Evolutionary conservation across 1,140 invertebrate genomes (phyloP), one percentile per base, ranked within the genome.

Genomic region (Solenopsis fugax): DNA sequence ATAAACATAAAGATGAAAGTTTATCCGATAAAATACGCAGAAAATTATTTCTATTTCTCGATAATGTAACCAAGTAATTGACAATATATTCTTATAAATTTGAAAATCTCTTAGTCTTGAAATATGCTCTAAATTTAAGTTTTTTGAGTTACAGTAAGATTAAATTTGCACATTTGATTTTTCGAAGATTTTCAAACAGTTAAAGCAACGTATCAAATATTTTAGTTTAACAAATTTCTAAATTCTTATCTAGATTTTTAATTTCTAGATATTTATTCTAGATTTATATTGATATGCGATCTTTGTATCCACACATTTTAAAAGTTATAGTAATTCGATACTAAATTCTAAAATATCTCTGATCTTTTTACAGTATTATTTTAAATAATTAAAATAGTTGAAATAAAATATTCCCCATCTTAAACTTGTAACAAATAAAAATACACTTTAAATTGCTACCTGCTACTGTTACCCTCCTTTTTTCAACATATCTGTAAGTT

Each of bases 391-490:
- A 75, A 84, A 75, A 50, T 73, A 45, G 12, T 72, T 45, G 29
- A 82, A 72, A 73, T 60, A 50, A 56, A 56, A 84, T 75, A 73
- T 82, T 50, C 21, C 29, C 7, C 2, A 56, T 81, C 4, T 67
- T 37, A 24, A 21, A 81, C 37, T 77, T 62, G n/a, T 69, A 18
- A 80, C 48, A 69, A 71, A 1, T 18, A 18, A 81, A 65, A 69
- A 18, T 82, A 54, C 7, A 60, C 58, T 73, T 13, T 24, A 58
- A 72, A 84, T 84, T 60, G 41, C 54, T 84, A 84, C 54, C 80
- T 84, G 69, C 69, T 73, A 84, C 80, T 84, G 80, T 75, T 84
- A 84, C 80, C 5, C n/a, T 69, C n/a, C 48, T 48, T 76, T 67
- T 80, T 67, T 69, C 48, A 18, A 64, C 29, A 18, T 24, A 80